Conservation (phyloP, 2,797 vertebrate genomes). For the Arnoldichthys spilopterus region DNA sequence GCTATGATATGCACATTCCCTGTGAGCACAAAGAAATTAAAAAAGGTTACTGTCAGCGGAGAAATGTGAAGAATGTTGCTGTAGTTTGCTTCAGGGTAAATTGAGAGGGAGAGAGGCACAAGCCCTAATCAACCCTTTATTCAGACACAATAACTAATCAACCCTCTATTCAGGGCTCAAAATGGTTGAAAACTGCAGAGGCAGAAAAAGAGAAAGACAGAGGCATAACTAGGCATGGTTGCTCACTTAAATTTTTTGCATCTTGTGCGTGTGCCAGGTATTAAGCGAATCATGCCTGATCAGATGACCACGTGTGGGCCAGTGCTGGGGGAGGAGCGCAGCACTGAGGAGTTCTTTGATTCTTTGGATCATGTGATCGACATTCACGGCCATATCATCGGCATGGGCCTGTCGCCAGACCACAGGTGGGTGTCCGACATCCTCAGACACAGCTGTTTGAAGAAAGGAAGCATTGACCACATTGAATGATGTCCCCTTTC, state of each 20-base stretch:
- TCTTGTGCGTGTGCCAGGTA: constrained; percentile 77
- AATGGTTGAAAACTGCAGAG: background rate
- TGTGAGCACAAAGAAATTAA: too few relatives aligned
- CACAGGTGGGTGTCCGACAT: constrained; percentile 80
- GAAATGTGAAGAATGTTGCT: background rate
- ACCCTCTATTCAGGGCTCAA: too few relatives aligned
- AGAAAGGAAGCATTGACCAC: background rate
- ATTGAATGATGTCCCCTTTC: background rate
- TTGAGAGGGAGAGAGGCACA: background rate
- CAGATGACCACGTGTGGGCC: constrained; percentile 95
- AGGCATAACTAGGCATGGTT: background rate
- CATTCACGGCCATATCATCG: constrained; percentile 95
- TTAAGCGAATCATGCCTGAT: constrained; percentile 93
- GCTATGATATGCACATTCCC: too few relatives aligned
- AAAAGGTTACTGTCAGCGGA: too few relatives aligned
- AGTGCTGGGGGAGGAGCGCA: constrained; percentile 90
- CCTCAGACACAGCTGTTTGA: background rate
- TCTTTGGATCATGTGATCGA: constrained; percentile 94
- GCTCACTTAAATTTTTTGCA: background rate
- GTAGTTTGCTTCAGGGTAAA: background rate
- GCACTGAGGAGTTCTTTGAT: constrained; percentile 92
- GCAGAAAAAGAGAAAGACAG: background rate
- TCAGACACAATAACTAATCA: too few relatives aligned
- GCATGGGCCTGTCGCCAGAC: constrained; percentile 98
- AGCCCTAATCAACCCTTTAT: too few relatives aligned